Evolutionary conservation across 2,797 vertebrate species (phyloP), one percentile per base, ranked within the genome.

Genomic region (Euphonia xanthogaster): DNA sequence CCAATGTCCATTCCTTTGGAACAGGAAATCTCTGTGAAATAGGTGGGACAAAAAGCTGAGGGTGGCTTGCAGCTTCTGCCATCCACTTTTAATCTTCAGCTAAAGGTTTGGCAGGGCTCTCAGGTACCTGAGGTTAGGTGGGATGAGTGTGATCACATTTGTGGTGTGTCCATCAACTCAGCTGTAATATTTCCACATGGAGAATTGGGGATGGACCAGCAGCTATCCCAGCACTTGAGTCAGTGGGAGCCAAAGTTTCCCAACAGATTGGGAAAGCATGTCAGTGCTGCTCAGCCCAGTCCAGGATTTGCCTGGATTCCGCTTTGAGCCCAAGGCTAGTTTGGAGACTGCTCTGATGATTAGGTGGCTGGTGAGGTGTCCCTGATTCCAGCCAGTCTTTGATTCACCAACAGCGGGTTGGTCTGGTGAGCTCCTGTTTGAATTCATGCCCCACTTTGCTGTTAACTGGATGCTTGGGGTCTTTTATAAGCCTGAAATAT

Each of bases 341-440:
- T 53, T 45, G 65, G 72, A 81, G 14, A 16, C 10, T 42, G 50
- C 1, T 30, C 22, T 54, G 35, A n/a, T 58, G 45, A 54, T 63
- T 7, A 3, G 42, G 8, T 48, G 37, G n/a, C 9, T 42, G 31
- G 44, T 37, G 22, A 48, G 37, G 14, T 40, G 20, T 27, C 28
- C 6, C n/a, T n/a, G 27, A 21, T 8, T 19, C 9, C 31, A 30
- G 13, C 3, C 18, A 30, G 28, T 23, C 70, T 73, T 71, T 65
- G 50, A 28, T 42, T 25, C 33, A 42, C 4, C 40, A 65, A 1
- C 14, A 25, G 7, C 5, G 7, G 14, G 4, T 25, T 45, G 18
- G 17, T 31, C 22, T 70, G 0, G 0, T 17, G 50, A 77, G 18
- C 27, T 61, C 20, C 19, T 44, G 2, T 21, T 54, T 65, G 47